A percentile compares a stretch with the other conserved stretches of the same genome.
Evolutionary conservation across 1,140 invertebrate genomes (phyloP).

Genomic region (Brachionus asplanchnoidis): DNA sequence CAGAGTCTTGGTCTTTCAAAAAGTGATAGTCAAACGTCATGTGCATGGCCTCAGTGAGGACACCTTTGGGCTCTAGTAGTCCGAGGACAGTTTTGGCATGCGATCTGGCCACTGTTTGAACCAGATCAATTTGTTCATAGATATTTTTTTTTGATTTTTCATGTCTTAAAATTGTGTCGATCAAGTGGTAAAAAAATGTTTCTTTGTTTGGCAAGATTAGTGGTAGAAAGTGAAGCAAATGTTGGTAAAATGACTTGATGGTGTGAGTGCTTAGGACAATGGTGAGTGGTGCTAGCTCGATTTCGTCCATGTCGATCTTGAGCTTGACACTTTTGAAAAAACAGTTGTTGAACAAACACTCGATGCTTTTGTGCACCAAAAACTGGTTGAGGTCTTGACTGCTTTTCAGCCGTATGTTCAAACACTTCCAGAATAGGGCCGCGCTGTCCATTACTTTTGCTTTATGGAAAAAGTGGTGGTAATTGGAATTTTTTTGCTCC

Average conservation of each 20-base stretch:
- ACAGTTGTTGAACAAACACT: slow-evolving; percentile 18
- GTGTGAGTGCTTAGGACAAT: not conserved
- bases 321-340: not conserved
- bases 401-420: not conserved
- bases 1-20: not conserved
- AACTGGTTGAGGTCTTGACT: not conserved
- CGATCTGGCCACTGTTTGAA: not conserved
- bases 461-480: not conserved
- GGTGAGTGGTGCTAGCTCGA: not conserved
- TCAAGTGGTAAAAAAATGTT: not conserved
- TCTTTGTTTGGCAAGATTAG: not conserved
- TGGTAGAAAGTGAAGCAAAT: not conserved
- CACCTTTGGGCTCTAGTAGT: not conserved
- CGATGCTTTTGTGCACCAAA: not conserved
- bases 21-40: slow-evolving; percentile 6
- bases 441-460: not conserved
- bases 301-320: not conserved
- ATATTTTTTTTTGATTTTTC: not conserved
- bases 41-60: not conserved
- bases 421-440: not conserved
- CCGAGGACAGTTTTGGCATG: not conserved
- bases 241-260: not conserved
- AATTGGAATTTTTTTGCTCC: not conserved
- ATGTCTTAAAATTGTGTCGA: not conserved
- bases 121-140: not conserved